Percentiles rank a stretch among this genome's conserved stretches.
phyloP scores from a whole-genome alignment of 2,113 vertebrate genomes.

The Sturnira hondurensis region DNA sequence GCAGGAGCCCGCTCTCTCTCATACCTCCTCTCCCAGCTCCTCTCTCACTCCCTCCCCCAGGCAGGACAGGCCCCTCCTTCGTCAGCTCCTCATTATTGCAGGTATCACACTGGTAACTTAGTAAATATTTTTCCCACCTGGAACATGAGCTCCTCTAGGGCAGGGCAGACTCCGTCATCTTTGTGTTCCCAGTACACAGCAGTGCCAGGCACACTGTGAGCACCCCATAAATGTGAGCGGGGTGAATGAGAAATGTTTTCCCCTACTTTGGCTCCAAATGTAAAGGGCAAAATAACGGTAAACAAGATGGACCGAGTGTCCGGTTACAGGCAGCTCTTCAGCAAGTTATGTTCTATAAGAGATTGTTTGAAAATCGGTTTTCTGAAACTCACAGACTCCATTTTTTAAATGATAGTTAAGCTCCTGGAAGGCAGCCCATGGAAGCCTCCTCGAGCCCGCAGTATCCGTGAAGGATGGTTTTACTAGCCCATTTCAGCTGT shows the following conservation, averaged over 20 bases:
- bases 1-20: background rate
- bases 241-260: background rate
- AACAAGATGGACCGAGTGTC: constrained; percentile 34
- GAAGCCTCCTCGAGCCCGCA: background rate
- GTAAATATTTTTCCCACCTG: constrained; percentile 55
- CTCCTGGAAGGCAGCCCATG: background rate
- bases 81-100: constrained; percentile 10
- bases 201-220: constrained; percentile 11
- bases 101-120: constrained; percentile 14
- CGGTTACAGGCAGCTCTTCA: background rate
- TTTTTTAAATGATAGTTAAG: background rate
- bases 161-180: constrained; percentile 13
- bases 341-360: background rate
- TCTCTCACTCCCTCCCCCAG: background rate
- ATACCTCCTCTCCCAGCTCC: no score
- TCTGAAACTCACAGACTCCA: constrained; percentile 22
- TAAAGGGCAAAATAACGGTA: constrained; percentile 35
- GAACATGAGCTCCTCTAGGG: background rate
- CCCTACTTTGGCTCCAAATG: constrained; percentile 22
- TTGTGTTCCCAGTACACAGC: background rate
- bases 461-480: background rate
- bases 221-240: constrained; percentile 27
- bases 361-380: constrained; percentile 14
- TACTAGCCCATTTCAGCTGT: background rate
- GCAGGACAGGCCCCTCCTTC: constrained; percentile 35